Evolutionary conservation across 2,888 invertebrate species (phyloP).

Genomic region (Himalopsyche tibetana): DNA sequence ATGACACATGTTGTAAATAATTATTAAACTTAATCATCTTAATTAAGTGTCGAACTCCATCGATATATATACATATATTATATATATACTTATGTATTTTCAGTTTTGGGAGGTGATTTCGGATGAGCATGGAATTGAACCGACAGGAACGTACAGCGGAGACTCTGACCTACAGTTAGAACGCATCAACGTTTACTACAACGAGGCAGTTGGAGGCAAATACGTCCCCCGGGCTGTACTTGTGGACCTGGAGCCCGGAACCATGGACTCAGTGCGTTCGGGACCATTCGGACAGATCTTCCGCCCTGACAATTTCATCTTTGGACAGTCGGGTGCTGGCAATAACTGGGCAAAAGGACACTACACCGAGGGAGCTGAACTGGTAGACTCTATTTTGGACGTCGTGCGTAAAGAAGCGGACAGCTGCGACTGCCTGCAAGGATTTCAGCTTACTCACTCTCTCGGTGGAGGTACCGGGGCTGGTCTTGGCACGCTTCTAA

Average conservation of each 20-base stretch:
- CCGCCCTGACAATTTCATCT: conserved; percentile 86
- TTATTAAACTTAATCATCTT: too few relatives aligned
- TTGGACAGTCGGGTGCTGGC: conserved; percentile 80
- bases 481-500: conserved; percentile 84
- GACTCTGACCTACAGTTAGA: conserved; percentile 85
- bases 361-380: conserved; percentile 84
- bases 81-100: conserved; percentile 66
- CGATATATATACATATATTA: too few relatives aligned
- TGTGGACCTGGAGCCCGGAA: conserved; percentile 87
- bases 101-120: conserved; percentile 92
- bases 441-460: conserved; percentile 83
- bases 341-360: conserved; percentile 83
- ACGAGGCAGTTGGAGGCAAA: conserved; percentile 83
- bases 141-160: conserved; percentile 83
- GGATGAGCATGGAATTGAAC: conserved; percentile 86
- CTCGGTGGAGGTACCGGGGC: conserved; percentile 87
- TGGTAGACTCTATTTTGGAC: conserved; percentile 79
- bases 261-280: conserved; percentile 85
- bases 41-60: too few relatives aligned
- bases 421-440: conserved; percentile 82
- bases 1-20: too few relatives aligned
- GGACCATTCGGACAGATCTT: conserved; percentile 86
- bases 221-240: conserved; percentile 86
- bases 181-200: conserved; percentile 86
- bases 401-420: conserved; percentile 81